Percentiles rank a stretch among this genome's conserved stretches.
These are phyloP conservation scores for Ypsolopha scabrella DNA, from an alignment of 2,888 invertebrate species.

Conservation along the genomic window DNA sequence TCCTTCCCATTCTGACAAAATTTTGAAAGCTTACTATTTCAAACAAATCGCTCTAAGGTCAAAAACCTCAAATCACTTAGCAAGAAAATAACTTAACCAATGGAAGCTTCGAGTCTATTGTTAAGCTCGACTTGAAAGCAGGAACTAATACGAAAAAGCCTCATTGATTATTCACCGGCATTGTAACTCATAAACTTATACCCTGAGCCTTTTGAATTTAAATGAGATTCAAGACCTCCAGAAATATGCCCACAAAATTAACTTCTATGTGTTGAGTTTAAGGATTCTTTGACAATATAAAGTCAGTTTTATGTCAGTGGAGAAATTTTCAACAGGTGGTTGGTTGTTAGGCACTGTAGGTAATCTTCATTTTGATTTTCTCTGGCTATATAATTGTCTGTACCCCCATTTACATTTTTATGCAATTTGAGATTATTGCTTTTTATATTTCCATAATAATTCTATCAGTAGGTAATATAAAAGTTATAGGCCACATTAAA, in stretches of 20 bases:
- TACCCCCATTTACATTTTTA: too few species aligned
- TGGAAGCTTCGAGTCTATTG: slow-evolving; percentile 1
- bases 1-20: too few species aligned
- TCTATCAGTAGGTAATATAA: too few species aligned
- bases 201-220: slow-evolving; percentile 1
- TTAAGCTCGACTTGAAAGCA: slow-evolving; percentile 1
- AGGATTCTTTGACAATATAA: too few species aligned
- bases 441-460: too few species aligned
- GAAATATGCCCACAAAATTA: too few species aligned
- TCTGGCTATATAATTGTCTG: neutral
- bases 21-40: too few species aligned
- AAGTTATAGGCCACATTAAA: too few species aligned
- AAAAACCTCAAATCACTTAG: neutral
- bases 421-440: too few species aligned
- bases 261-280: too few species aligned
- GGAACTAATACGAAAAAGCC: neutral
- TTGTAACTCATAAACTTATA: slow-evolving; percentile 6
- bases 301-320: too few species aligned
- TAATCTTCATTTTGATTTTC: neutral
- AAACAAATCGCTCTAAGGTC: neutral
- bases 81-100: neutral
- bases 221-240: neutral
- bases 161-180: slow-evolving; percentile 1
- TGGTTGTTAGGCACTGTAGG: neutral
- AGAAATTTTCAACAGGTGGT: neutral